Base-by-base conservation (phyloP, 2,888 invertebrate genomes). In the Orthonychiurus folsomi region DNA sequence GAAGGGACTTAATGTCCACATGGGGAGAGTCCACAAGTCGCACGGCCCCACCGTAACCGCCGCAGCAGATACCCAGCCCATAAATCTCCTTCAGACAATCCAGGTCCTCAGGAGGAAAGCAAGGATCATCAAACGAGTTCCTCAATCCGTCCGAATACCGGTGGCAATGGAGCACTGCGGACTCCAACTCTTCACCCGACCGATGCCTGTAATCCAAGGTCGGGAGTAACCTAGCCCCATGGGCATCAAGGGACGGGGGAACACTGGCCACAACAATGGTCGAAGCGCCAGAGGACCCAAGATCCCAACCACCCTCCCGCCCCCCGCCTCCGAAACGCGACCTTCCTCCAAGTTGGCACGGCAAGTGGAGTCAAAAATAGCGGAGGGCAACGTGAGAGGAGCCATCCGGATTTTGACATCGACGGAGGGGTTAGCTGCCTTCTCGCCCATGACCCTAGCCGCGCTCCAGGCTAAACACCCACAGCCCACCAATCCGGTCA, bases 351-450 rank as follows among this genome's bases (percentile, higher is more conserved):
- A 37, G 37, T 37, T 37, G 37, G 37, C 37, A 5, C 37, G 37
- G 9, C 37, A 57, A 26, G 56, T 50, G 23, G 20, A 62, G 24
- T 21, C 50, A 2, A 62, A 62, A 54, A 15, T 62, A 2, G 50
- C 58, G 15, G 50, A 58, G 25, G 62, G 55, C 2, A 56, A 63
- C 26, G 27, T 63, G 18, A 2, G 60, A 2, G 63, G 63, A 23
- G 59, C 63, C n/a, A 21, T 63, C 3, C 2, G 53, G 20, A 18
- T 60, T n/a, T 20, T 60, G 12, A 47, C 23, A 3, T 63, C 63
- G 12, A 15, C 3, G 12, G 62, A 62, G 23, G 24, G 48, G 18
- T 18, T 59, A 12, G 62, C 62, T 55, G 20, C 59, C 26, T 18
- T 5, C 47, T 3, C 3, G 3, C n/a, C n/a, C 2, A 54, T 53